Percentiles rank a stretch among this genome's conserved stretches.
These are phyloP conservation scores for Heterodera carotae DNA, from an alignment of 1,140 invertebrate species.

Conservation along the genomic window DNA sequence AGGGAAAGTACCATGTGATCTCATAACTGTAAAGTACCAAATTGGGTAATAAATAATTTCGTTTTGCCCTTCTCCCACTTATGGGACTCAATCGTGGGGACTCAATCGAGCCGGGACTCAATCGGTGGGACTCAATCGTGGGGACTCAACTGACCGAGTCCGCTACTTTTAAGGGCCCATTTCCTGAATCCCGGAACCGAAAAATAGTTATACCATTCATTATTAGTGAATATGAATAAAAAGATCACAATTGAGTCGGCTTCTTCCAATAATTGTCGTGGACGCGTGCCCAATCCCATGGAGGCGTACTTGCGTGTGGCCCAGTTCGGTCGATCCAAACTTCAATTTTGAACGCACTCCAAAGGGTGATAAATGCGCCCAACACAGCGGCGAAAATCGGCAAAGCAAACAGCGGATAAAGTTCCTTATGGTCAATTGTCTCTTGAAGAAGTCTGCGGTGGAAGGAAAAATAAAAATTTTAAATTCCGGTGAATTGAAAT, in stretches of 20 bases:
- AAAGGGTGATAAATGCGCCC: slow-evolving; percentile 40
- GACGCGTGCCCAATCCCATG: slow-evolving; percentile 53
- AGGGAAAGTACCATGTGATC: too few relatives aligned
- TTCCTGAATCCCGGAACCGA: too few relatives aligned
- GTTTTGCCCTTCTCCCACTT: too few relatives aligned
- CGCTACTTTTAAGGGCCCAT: neutral
- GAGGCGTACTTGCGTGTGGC: slow-evolving; percentile 32
- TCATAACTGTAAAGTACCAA: too few relatives aligned
- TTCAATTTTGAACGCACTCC: slow-evolving; percentile 50
- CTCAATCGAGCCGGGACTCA: too few relatives aligned
- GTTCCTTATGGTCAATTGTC: slow-evolving; percentile 10
- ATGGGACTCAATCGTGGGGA: too few relatives aligned
- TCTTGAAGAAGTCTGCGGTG: neutral
- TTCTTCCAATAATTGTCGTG: slow-evolving; percentile 38
- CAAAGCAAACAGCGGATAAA: slow-evolving; percentile 23
- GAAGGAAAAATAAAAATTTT: neutral
- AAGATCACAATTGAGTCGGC: slow-evolving; percentile 23
- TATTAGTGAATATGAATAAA: too few relatives aligned
- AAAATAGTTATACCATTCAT: too few relatives aligned
- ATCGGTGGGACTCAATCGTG: too few relatives aligned
- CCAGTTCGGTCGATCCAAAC: slow-evolving; percentile 53
- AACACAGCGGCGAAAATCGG: slow-evolving; percentile 7
- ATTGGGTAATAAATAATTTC: too few relatives aligned
- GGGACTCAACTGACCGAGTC: too few relatives aligned
- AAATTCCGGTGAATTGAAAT: neutral